A percentile compares a stretch with the other conserved stretches of the same genome.
phyloP scores from a whole-genome alignment of 2,888 invertebrate genomes.

The Melipona bicolor region DNA sequence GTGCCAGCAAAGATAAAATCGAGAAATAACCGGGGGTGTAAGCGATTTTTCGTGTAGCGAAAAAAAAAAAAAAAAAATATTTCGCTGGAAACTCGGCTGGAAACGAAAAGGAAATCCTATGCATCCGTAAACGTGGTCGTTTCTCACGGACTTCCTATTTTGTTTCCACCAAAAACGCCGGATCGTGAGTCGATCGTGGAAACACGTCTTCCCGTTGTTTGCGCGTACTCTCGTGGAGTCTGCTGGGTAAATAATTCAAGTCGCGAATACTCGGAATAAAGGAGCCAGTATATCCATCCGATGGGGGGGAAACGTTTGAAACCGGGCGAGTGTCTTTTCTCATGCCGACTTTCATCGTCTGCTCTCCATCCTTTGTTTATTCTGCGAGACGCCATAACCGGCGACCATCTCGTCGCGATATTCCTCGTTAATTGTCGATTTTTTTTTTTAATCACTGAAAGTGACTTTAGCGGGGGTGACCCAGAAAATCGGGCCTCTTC shows the following conservation, averaged over 20 bases:
- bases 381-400: not conserved
- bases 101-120: conserved; percentile 40
- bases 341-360: conserved; percentile 23
- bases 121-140: conserved; percentile 41
- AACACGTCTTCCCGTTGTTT: conserved; percentile 62
- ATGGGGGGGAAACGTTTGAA: conserved; percentile 38
- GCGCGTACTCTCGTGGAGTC: conserved; percentile 36
- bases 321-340: conserved; percentile 41
- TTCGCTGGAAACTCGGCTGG: not conserved
- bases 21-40: not conserved
- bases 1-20: not conserved
- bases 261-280: conserved; percentile 63
- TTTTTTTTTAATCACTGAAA: no score
- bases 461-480: no score
- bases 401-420: not conserved
- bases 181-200: conserved; percentile 60
- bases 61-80: not conserved
- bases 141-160: conserved; percentile 45
- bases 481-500: no score
- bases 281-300: conserved; percentile 47
- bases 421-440: not conserved
- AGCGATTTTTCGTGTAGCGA: not conserved
- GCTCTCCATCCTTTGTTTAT: conserved; percentile 19
- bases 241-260: conserved; percentile 67
- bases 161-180: conserved; percentile 34